Conservation (phyloP, 1,140 invertebrate species). For the Subanguina moxae region DNA sequence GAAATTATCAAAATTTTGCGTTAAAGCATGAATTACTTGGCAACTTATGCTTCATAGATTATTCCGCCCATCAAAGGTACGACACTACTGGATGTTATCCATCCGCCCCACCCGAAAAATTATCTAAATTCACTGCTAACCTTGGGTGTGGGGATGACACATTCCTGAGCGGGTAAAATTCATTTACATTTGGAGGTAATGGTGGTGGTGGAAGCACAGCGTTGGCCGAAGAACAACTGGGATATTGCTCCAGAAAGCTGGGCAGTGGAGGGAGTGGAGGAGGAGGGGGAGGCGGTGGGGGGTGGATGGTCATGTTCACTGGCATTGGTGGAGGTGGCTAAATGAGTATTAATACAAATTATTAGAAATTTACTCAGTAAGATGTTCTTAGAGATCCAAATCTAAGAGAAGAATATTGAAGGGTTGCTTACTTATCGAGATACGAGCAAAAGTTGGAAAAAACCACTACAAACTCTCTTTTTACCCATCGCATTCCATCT, state of each 20-base stretch:
- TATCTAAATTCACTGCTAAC: background rate
- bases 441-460: no score
- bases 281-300: slow-evolving; percentile 1
- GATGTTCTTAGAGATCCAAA: no score
- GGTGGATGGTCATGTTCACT: background rate
- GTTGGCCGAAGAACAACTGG: background rate
- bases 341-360: background rate
- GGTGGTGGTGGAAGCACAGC: background rate
- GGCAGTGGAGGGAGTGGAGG: background rate
- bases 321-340: slow-evolving; percentile 13
- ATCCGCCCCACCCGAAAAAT: slow-evolving; percentile 28
- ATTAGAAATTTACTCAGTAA: no score
- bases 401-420: no score
- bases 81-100: slow-evolving; percentile 19
- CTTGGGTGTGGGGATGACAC: background rate
- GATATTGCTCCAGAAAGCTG: background rate
- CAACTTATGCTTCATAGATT: no score
- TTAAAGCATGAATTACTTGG: no score
- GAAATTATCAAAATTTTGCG: slow-evolving; percentile 11
- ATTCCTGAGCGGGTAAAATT: background rate
- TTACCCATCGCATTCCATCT: no score
- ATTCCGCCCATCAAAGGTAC: no score
- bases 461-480: no score
- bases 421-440: no score
- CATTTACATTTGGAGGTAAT: background rate